Base-by-base conservation (phyloP, 2,113 vertebrate species). In the Proteles cristata region DNA sequence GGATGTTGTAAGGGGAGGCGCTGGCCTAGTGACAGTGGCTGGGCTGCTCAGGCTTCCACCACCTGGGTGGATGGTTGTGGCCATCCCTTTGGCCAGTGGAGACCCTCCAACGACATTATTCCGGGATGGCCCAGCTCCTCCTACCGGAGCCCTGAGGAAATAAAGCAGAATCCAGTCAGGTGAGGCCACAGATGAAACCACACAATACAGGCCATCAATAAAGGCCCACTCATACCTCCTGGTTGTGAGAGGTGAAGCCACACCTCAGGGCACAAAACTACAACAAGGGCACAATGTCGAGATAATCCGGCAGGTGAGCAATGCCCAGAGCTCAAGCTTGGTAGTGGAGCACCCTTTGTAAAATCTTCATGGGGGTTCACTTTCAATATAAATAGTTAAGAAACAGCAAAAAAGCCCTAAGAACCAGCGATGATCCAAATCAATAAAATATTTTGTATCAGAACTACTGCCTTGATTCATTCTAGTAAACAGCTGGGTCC, bases 111-210 rank as follows among this genome's bases (percentile, higher is more conserved):
- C 92, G 15, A 98, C 96, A 0, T 98, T 98, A 88, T 98, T 98
- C 55, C 99, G 98, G 74, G 99, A 35, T 95, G 99, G 98, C 33
- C 98, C 99, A 6, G 99, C 98, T 84, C 99, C 99, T 96, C 99
- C 99, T 98, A 99, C 99, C 0, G 99, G 99, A 96, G 99, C 99
- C 98, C 99, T 99, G 97, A 35, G 61, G 93, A 97, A 94, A 96
- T 4, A 95, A 98, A 84, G 66, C 7, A 97, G 10, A 93, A 83
- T 0, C 5, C 33, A 35, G 48, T 33, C 15, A 63, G 33, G 48
- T 23, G 15, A 83, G 7, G 8, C 26, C 33, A 23, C 61, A 80
- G 66, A 50, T 68, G 39, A 31, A 76, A 48, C 1, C 76, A 85
- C 0, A 1, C 11, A 11, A 58, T 12, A 9, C 0, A 39, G 66